Conservation (phyloP, 1,140 invertebrate genomes). For the Sinella curviseta region DNA sequence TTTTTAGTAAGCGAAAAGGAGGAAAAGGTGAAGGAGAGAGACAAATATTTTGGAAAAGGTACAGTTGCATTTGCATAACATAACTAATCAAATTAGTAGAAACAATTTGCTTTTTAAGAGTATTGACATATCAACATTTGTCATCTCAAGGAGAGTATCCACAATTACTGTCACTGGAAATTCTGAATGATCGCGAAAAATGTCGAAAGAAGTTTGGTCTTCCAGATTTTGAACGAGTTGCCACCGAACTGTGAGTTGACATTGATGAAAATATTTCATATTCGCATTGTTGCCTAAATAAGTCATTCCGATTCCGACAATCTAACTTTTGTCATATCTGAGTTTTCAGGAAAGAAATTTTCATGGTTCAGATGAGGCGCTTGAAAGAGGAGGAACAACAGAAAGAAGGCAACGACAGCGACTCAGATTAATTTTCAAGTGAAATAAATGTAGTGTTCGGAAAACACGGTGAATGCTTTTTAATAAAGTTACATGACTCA, state of each 20-base stretch:
- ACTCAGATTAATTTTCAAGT: no score
- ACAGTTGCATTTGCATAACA: background rate
- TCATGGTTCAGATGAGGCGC: background rate
- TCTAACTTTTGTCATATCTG: background rate
- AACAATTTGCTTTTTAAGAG: background rate
- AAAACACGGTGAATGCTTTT: no score
- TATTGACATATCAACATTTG: background rate
- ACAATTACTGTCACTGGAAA: background rate
- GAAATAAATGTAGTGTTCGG: no score
- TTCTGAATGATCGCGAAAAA: background rate
- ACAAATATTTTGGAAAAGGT: slow-evolving; percentile 10
- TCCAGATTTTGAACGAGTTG: background rate
- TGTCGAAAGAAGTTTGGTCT: background rate
- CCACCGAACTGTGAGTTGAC: background rate
- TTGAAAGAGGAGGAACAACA: background rate
- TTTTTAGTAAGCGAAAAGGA: background rate
- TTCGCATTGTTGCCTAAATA: background rate
- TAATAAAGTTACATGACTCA: no score
- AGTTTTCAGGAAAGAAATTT: slow-evolving; percentile 8
- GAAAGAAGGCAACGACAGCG: no score
- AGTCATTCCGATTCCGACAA: background rate
- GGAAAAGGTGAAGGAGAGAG: background rate
- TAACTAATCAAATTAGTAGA: no score
- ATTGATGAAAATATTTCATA: background rate
- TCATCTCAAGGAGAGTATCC: background rate